Evolutionary conservation across 2,113 vertebrate species (phyloP).

Genomic region (Acrocephalus arundinaceus): DNA sequence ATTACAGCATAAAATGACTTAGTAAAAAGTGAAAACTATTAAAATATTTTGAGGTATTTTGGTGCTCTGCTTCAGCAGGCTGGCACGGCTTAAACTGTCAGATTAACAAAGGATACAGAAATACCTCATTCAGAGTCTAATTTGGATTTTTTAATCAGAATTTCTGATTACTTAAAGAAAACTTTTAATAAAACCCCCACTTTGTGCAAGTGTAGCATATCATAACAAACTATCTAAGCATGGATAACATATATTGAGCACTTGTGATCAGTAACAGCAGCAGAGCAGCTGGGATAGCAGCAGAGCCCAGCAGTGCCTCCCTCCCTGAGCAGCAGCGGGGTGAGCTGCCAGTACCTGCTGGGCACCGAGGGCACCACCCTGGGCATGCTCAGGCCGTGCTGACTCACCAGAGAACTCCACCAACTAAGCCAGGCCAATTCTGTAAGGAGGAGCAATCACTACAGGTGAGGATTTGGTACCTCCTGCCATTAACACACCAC

Average conservation of each 20-base stretch:
- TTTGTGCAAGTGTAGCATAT: background rate
- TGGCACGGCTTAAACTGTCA: background rate
- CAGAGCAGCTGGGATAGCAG: background rate
- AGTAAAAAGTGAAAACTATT: background rate
- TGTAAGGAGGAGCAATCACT: background rate
- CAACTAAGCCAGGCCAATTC: background rate
- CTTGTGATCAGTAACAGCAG: background rate
- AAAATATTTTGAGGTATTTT: background rate
- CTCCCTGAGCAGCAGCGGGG: rapidly evolving
- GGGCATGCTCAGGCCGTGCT: rapidly evolving
- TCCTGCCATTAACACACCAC: rapidly evolving
- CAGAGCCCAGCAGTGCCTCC: too few species aligned
- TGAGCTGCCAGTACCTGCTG: background rate
- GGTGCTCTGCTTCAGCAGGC: background rate
- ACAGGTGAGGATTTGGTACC: background rate
- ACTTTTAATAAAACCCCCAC: background rate
- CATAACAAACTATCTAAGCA: background rate
- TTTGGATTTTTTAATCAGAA: background rate
- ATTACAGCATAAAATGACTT: background rate
- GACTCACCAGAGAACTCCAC: rapidly evolving
- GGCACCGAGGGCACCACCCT: background rate
- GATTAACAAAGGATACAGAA: background rate
- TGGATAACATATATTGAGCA: rapidly evolving
- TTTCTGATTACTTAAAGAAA: background rate
- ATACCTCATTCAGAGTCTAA: background rate